These are phyloP conservation scores for Pollicipes pollicipes DNA, from an alignment of 1,140 invertebrate species.

Conservation along the genomic window DNA sequence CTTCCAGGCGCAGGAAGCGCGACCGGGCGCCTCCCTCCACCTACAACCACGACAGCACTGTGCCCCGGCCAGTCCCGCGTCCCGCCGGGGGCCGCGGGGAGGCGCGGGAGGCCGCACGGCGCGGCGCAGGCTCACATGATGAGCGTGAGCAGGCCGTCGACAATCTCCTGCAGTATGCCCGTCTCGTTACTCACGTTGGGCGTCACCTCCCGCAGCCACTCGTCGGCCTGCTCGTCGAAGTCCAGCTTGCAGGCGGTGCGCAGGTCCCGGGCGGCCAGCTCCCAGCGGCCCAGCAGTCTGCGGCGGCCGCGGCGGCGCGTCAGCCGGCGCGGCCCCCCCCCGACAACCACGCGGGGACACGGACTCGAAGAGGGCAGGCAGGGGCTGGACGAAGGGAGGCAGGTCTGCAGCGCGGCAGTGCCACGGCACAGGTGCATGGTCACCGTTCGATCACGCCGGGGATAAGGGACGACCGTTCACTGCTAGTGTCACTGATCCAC, in stretches of 20 bases:
- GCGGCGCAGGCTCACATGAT: neutral
- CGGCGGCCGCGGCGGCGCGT: slow-evolving; percentile 9
- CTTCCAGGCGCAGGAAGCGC: too few species aligned
- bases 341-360: neutral
- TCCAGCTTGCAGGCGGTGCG: slow-evolving; percentile 76
- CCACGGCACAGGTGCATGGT: too few species aligned
- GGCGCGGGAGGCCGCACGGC: too few species aligned
- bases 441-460: too few species aligned
- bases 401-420: too few species aligned
- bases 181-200: slow-evolving; percentile 50
- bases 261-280: slow-evolving; percentile 65
- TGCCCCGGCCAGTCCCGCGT: too few species aligned
- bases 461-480: too few species aligned
- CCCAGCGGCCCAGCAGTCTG: slow-evolving; percentile 69
- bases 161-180: neutral
- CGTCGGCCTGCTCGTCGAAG: slow-evolving; percentile 75
- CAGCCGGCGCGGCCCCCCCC: neutral
- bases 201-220: slow-evolving; percentile 74
- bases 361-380: neutral
- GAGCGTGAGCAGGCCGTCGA: neutral
- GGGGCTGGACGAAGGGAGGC: slow-evolving; percentile 10
- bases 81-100: too few species aligned
- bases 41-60: too few species aligned
- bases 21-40: too few species aligned
- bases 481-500: too few species aligned